These are phyloP conservation scores for Quiscalus mexicanus DNA, from an alignment of 2,113 vertebrate genomes.

Conservation along the genomic window DNA sequence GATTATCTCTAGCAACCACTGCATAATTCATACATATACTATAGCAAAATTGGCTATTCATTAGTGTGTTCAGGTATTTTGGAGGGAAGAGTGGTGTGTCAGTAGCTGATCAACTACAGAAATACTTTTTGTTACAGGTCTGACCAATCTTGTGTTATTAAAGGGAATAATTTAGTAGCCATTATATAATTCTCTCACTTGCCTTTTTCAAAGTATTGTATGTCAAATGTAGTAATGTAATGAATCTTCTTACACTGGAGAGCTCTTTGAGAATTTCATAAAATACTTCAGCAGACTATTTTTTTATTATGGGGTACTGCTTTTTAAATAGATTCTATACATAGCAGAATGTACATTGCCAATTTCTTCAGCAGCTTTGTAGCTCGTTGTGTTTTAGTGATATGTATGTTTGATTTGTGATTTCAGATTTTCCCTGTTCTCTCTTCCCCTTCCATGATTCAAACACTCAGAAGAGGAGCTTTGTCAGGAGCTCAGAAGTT, in stretches of 20 bases:
- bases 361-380: not conserved
- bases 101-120: not conserved
- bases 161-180: not conserved
- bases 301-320: not conserved
- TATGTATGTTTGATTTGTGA: not conserved
- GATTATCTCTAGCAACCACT: not conserved
- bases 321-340: not conserved
- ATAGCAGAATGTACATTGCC: not conserved
- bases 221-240: not conserved
- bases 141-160: not conserved
- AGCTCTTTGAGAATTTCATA: not conserved
- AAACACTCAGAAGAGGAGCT: not conserved
- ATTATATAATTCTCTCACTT: not conserved
- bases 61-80: not conserved
- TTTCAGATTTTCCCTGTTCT: not conserved
- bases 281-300: not conserved
- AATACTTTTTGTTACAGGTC: not conserved
- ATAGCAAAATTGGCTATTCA: not conserved
- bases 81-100: not conserved
- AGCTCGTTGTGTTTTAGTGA: not conserved
- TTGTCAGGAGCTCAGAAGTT: constrained; percentile 3
- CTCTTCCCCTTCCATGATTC: not conserved
- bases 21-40: not conserved
- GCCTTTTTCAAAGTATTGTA: not conserved
- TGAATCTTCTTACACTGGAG: not conserved